Evolutionary conservation across 2,888 invertebrate species (phyloP), one percentile per base, ranked within the genome.

Genomic region (Leptothorax acervorum): DNA sequence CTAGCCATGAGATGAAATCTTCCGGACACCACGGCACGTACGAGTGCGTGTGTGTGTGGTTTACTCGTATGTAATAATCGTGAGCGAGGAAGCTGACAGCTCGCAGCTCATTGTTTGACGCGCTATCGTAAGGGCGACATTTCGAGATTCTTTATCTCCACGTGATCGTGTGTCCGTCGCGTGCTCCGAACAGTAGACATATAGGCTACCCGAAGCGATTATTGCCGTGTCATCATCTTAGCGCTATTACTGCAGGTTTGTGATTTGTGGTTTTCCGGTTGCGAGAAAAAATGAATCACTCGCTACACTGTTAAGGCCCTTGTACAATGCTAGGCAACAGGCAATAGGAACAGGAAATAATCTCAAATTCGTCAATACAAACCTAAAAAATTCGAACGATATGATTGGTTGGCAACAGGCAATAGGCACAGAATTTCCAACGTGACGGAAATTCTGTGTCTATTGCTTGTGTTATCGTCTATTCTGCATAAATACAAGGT

Each of bases 101-200:
- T 23, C 23, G 23, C 9, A 0, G 18, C n/a, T 73, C 57, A 42
- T 42, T 73, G 39, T 57, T 73, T 5, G 55, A 71, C 15, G 35
- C n/a, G 28, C 6, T 12, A 3, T 6, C 6, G 8, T 12, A 15
- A 53, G 12, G 23, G 15, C 31, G 35, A 55, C 11, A 23, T 23
- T 23, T 39, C 1, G 45, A n/a, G 18, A 60, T 74, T n/a, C 42
- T 8, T 60, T 45, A 74, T 74, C 45, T 28, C 28, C 73, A 73
- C 39, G 28, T n/a, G 66, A 68, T 11, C 18, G 8, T 18, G 18
- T 57, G 18, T 70, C 6, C 31, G 2, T 53, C 53, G 15, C 35
- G 18, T 35, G 18, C 31, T 31, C 15, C 23, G 45, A 42, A 45
- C 42, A 15, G 9, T 2, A 8, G 12, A 35, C n/a, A 8, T n/a